Base-by-base conservation (phyloP, 2,888 invertebrate genomes). In the Eupithecia centaureata region DNA sequence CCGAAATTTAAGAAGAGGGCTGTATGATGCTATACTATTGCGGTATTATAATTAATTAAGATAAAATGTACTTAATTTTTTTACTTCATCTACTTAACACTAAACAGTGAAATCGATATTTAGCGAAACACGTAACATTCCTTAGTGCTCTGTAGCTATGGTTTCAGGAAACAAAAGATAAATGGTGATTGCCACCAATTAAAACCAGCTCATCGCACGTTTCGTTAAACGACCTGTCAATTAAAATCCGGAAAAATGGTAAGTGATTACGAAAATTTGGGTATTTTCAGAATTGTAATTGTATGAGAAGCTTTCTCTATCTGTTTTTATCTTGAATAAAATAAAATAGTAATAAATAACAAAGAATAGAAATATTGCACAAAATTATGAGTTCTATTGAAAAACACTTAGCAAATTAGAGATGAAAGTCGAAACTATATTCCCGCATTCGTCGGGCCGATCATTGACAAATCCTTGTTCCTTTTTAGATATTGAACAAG, bases 221-320 rank as follows among this genome's bases (percentile, higher is more conserved):
- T 33, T 13, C 47, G 61, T 22, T 38, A 8, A 28, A 13, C 63
- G 38, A n/a, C 27, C 52, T 38, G 61, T 52, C 52, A 61, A 52
- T 61, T 60, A 52, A 47, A 52, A 15, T 42, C 30, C 27, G n/a
- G 61, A 61, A 61, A 56, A 61, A 61, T 61, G 52, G 52, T 61
- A 52, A 33, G 61, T 61, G 28, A 35, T 61, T 33, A 52, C 33
- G 22, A 27, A 32, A 22, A 33, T 61, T 52, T 33, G 4, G 25
- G 52, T 47, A 51, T 51, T 51, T 51, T 33, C 22, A 25, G n/a
- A 22, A 61, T 51, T 61, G 30, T 61, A 22, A 61, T 61, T 32
- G 32, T 32, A 61, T 30, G 32, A 22, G 47, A 30, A 47, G 47
- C 18, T 30, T 56, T 28, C 28, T 2, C n/a, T 28, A n/a, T 56